Conservation (phyloP, 2,113 vertebrate species). For the Oryctolagus cuniculus region DNA sequence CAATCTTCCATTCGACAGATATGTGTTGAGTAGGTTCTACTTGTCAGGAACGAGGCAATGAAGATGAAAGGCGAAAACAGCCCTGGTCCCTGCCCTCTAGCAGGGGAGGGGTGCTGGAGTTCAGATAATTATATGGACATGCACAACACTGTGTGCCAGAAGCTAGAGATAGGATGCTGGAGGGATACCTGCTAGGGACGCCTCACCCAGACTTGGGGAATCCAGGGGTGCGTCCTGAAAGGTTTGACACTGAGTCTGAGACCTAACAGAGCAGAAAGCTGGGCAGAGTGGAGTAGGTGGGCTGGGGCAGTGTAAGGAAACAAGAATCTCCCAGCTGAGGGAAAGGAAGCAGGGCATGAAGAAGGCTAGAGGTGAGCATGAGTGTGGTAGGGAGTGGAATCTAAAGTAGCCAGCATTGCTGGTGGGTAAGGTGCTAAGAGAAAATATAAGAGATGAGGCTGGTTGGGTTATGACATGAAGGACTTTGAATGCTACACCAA, state of each 20-base stretch:
- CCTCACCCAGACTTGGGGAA: not conserved
- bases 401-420: not conserved
- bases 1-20: constrained; percentile 9
- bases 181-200: not conserved
- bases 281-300: not conserved
- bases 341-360: not conserved
- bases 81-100: not conserved
- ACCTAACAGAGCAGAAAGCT: not conserved
- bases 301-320: not conserved
- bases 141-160: not conserved
- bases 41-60: not conserved
- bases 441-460: not conserved
- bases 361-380: not conserved
- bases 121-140: not conserved
- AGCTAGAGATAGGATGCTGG: not conserved
- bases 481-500: not conserved
- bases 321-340: not conserved
- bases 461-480: not conserved
- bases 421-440: not conserved
- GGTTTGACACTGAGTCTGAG: not conserved
- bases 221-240: not conserved
- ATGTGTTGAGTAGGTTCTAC: not conserved
- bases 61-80: not conserved
- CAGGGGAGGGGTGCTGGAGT: not conserved
- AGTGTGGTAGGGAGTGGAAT: not conserved